phyloP scores from a whole-genome alignment of 2,888 invertebrate genomes.

The Melinaea menophilus region DNA sequence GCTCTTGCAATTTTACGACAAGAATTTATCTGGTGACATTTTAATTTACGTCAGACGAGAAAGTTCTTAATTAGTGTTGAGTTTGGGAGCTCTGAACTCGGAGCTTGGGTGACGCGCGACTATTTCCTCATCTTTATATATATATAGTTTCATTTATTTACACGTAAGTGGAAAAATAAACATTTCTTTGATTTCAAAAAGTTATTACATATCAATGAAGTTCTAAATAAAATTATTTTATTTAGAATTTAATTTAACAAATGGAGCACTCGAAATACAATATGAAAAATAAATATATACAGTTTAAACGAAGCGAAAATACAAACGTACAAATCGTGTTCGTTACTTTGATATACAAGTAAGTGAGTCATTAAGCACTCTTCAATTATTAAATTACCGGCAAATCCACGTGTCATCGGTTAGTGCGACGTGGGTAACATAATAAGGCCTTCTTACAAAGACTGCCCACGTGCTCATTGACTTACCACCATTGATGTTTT shows the following conservation, averaged over 20 bases:
- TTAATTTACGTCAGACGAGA: constrained; percentile 51
- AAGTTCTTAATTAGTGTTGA: constrained; percentile 62
- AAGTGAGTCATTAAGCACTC: no score
- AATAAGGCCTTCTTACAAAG: constrained; percentile 14
- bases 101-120: not conserved
- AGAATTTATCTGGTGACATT: constrained; percentile 48
- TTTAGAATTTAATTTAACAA: no score
- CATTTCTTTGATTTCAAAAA: no score
- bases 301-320: no score
- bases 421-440: constrained; percentile 14
- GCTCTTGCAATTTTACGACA: constrained; percentile 44
- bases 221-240: no score
- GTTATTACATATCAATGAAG: no score
- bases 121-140: not conserved
- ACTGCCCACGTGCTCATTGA: constrained; percentile 17
- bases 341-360: no score
- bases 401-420: constrained; percentile 4
- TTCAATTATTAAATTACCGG: constrained; percentile 3
- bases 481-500: constrained; percentile 15
- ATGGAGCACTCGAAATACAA: no score
- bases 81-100: constrained; percentile 20
- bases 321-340: no score
- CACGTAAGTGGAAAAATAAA: not conserved
- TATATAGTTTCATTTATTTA: not conserved
- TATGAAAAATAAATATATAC: no score